A percentile compares a stretch with the other conserved stretches of the same genome.
phyloP scores from a whole-genome alignment of 2,797 vertebrate species.

The Chelon auratus region DNA sequence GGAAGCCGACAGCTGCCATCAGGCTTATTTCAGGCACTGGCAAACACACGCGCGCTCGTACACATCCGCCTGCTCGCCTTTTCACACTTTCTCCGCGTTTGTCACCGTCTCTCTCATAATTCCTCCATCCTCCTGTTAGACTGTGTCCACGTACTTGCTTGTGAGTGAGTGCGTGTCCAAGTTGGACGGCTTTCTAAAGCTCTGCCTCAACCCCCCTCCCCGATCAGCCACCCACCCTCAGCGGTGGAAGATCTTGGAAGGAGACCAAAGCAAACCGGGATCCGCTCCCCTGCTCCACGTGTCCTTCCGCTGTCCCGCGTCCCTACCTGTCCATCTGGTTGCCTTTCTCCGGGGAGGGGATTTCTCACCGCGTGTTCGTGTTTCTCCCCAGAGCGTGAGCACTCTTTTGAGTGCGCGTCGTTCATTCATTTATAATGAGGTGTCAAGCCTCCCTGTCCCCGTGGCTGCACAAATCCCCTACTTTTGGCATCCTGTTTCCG shows the following conservation, averaged over 20 bases:
- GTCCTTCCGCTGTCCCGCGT: constrained; percentile 30
- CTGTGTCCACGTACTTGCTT: constrained; percentile 44
- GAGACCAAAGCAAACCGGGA: constrained; percentile 71
- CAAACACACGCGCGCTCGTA: constrained; percentile 30
- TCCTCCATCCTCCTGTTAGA: constrained; percentile 50
- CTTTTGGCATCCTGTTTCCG: constrained; percentile 50
- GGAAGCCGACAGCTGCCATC: constrained; percentile 76
- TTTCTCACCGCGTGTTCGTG: constrained; percentile 43
- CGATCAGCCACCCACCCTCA: background rate
- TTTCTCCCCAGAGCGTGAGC: constrained; percentile 45
- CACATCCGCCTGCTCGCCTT: constrained; percentile 25
- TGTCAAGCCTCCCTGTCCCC: constrained; percentile 61
- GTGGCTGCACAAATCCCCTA: constrained; percentile 46
- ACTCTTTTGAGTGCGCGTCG: constrained; percentile 60
- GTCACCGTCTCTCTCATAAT: constrained; percentile 51
- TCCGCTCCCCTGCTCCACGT: constrained; percentile 46
- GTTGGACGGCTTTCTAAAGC: constrained; percentile 42
- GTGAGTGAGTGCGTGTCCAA: constrained; percentile 1
- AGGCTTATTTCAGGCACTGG: constrained; percentile 75
- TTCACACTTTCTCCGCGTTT: constrained; percentile 52
- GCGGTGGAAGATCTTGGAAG: constrained; percentile 66
- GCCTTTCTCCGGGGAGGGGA: constrained; percentile 39
- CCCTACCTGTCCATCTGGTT: constrained; percentile 72
- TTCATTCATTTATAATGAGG: constrained; percentile 80
- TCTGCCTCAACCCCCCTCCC: background rate